Evolutionary conservation across 2,888 invertebrate genomes (phyloP), one percentile per base, ranked within the genome.

Genomic region (Griposia aprilina): DNA sequence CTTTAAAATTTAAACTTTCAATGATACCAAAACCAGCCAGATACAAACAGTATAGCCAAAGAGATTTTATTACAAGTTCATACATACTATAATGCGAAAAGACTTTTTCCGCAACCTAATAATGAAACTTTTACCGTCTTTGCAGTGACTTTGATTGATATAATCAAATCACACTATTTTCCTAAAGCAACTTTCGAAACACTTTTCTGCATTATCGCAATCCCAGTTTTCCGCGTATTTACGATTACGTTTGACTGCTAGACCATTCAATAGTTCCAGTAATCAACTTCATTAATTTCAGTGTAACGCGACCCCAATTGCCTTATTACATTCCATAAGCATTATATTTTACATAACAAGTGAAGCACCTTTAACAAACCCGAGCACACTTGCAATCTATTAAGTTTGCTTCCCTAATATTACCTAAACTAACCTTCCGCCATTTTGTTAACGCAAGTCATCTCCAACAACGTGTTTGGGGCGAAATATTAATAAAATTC

Each of bases 401-500:
- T 86, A 76, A 86, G 75, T 82, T 82, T 75, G 63, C 62, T 76
- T 78, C 68, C 63, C 66, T 52, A 71, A 79, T 75, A 73, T 73
- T 74, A 75, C 59, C 45, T 26, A 76, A 84, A 52, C 60, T 72
- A 80, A 68, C 75, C 78, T 71, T 75, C 5, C 55, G 15, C 75
- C 66, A 74, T 85, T 72, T 69, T 55, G 59, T 63, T 50, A 74
- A 50, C 65, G 50, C 86, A 59, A 83, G 82, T 82, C 82, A 85
- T 77, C 74, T 17, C 50, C 52, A 1, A 66, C 66, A 66, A 45
- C 67, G 69, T 78, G 73, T 80, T 77, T 63, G 52, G 76, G 72
- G 71, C 48, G 74, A 81, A 89, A 88, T 90, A 92, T 89, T 90
- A 90, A 90, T 91, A 90, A 90, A 91, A 91, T 83, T 85, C 88